These are phyloP conservation scores for Caenorhabditis angaria DNA, from an alignment of 2,888 invertebrate genomes.

Conservation along the genomic window DNA sequence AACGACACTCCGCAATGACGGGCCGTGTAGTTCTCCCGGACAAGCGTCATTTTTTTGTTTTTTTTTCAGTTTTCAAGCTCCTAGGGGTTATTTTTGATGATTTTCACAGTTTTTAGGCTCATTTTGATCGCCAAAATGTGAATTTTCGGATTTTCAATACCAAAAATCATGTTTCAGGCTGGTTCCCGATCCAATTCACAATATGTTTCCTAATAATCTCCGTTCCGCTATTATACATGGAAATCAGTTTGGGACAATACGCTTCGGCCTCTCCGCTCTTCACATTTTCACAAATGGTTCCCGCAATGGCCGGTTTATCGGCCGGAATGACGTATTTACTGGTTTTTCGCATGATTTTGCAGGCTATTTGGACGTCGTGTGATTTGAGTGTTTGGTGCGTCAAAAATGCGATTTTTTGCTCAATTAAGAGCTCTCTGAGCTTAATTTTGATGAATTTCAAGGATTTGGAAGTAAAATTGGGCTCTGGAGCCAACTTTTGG, in stretches of 20 bases:
- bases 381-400: conserved; percentile 11
- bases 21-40: no score
- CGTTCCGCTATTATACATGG: conserved; percentile 50
- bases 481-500: no score
- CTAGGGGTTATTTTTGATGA: no score
- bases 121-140: no score
- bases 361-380: conserved; percentile 26
- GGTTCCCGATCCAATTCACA: conserved; percentile 40
- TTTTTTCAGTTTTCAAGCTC: no score
- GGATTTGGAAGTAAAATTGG: no score
- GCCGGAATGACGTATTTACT: conserved; percentile 41
- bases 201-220: conserved; percentile 37
- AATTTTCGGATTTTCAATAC: no score
- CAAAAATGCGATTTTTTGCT: background rate
- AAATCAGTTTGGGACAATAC: conserved; percentile 54
- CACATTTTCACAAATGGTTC: conserved; percentile 40
- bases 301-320: conserved; percentile 38
- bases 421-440: no score
- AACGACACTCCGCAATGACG: no score
- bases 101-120: background rate
- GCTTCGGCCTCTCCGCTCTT: conserved; percentile 43
- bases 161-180: conserved; percentile 13
- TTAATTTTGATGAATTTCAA: no score
- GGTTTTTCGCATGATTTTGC: conserved; percentile 18
- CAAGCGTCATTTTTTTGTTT: no score